Base-by-base conservation (phyloP, 1,140 invertebrate species). In the Zaprionus ornatus region DNA sequence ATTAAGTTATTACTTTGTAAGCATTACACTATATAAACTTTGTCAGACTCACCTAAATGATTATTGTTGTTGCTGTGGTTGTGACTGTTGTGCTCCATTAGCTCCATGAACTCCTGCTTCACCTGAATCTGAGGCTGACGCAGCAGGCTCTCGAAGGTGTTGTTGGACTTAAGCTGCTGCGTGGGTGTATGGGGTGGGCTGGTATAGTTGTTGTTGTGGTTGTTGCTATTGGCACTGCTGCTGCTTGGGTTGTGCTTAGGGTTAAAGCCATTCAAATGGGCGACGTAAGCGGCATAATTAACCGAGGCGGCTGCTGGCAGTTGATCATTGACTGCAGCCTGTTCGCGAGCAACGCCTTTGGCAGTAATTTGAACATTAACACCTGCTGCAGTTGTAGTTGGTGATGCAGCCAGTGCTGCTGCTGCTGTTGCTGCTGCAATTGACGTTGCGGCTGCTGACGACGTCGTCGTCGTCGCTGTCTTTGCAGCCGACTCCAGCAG, bases 241-340 rank as follows among this genome's bases (percentile, higher is more conserved):
- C 45, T 70, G 74, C 59, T 88, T 72, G 54, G 70, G 84, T 72
- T 88, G 72, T 82, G 80, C 67, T 82, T 82, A 57, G 82, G 72
- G 78, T 80, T 91, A 79, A 80, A 82, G 79, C 87, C 90, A 90
- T 91, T 91, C 87, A 91, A 91, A 91, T 91, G 87, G 76, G 73
- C 79, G 48, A 88, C 74, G 77, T 84, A 84, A 79, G 85, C 77
- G 78, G 84, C 80, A 90, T 88, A 88, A 88, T 88, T 88, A 90
- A 77, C 70, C 29, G 84, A 68, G 67, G 83, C 74, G 67, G 79
- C 70, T 63, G 81, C 59, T 60, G 60, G 77, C 74, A 84, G 77
- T 77, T 86, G 84, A 84, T 88, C 80, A 69, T 84, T 77, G 84
- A 84, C 71, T 79, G 82, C 63, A 70, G 74, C 71, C 65, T 71